Evolutionary conservation across 1,140 invertebrate species (phyloP).

Genomic region (Ceratina japonica): DNA sequence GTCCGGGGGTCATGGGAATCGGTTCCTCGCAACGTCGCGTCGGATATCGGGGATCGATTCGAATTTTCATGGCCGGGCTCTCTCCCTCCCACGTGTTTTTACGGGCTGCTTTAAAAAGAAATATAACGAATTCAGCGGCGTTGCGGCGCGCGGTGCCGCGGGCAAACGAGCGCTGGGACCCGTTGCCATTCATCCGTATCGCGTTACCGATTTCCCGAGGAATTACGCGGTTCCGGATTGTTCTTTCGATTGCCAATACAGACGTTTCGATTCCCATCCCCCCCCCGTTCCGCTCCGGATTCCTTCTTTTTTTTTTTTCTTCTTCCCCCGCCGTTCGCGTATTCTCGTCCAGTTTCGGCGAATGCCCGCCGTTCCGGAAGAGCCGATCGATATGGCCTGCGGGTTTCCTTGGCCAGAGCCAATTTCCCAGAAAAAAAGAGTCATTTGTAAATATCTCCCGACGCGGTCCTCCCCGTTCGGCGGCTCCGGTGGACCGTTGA

Average conservation of each 20-base stretch:
- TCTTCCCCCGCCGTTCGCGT: background rate
- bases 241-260: background rate
- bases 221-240: background rate
- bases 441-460: too few species aligned
- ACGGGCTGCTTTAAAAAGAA: conserved; percentile 10
- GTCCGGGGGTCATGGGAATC: too few species aligned
- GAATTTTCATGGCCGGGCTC: conserved; percentile 12
- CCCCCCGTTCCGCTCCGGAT: too few species aligned
- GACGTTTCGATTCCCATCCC: background rate
- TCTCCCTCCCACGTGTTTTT: background rate
- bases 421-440: too few species aligned
- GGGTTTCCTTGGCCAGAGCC: background rate
- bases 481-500: too few species aligned
- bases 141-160: too few species aligned
- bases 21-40: background rate
- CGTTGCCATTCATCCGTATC: conserved; percentile 6
- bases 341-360: background rate
- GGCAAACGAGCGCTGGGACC: conserved; percentile 1
- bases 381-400: too few species aligned
- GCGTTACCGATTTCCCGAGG: conserved; percentile 14
- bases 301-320: background rate
- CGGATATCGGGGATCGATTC: conserved; percentile 1
- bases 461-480: too few species aligned
- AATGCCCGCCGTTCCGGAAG: background rate
- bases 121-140: conserved; percentile 22